phyloP scores from a whole-genome alignment of 2,888 invertebrate genomes.

The Eupithecia pulchellata region DNA sequence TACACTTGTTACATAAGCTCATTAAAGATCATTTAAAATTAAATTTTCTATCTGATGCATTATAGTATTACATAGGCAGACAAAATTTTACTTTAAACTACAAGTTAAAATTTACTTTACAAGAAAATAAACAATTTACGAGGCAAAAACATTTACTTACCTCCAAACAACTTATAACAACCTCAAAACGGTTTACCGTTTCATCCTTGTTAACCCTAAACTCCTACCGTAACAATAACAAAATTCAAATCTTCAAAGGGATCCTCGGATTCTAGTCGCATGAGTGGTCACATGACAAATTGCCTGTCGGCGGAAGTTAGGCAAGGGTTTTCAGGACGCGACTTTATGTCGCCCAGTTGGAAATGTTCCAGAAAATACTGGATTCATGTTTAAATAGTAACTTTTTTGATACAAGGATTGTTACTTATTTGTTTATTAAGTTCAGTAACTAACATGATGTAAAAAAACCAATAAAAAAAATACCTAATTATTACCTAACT shows the following conservation, averaged over 20 bases:
- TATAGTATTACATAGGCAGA: too few relatives aligned
- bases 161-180: slow-evolving; percentile 34
- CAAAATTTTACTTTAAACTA: not conserved
- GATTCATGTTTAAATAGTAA: too few relatives aligned
- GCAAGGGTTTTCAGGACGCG: slow-evolving; percentile 16
- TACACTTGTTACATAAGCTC: too few relatives aligned
- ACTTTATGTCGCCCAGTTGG: slow-evolving; percentile 16
- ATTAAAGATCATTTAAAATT: too few relatives aligned
- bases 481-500: too few relatives aligned
- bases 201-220: slow-evolving; percentile 40
- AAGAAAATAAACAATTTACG: slow-evolving; percentile 10
- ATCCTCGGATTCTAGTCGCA: slow-evolving; percentile 68
- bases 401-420: too few relatives aligned
- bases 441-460: too few relatives aligned
- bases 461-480: too few relatives aligned
- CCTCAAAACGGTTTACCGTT: slow-evolving; percentile 36
- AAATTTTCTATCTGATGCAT: too few relatives aligned
- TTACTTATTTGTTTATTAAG: too few relatives aligned
- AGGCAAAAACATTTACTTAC: slow-evolving; percentile 22
- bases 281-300: slow-evolving; percentile 80
- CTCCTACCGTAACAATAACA: slow-evolving; percentile 48
- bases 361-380: not conserved
- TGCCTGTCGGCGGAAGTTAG: slow-evolving; percentile 66
- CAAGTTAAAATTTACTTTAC: slow-evolving; percentile 1
- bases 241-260: slow-evolving; percentile 68